Evolutionary conservation across 2,113 vertebrate species (phyloP).

Genomic region (Rhinichthys klamathensis): DNA sequence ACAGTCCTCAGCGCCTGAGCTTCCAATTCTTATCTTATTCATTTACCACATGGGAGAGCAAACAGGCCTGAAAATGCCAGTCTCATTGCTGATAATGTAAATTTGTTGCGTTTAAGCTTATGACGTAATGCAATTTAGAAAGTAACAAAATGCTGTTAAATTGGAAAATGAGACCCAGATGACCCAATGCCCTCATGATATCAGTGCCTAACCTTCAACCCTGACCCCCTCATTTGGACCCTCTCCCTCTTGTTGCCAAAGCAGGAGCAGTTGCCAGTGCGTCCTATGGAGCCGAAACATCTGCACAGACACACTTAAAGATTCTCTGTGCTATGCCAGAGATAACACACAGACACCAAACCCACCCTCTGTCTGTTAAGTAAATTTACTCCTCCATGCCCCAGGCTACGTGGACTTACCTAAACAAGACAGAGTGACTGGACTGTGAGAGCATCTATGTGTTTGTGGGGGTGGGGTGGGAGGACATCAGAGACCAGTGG

Average conservation of each 20-base stretch:
- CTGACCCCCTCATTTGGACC: background rate
- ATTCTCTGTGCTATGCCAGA: conserved; percentile 40
- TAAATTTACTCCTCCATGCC: conserved; percentile 35
- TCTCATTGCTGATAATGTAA: no score
- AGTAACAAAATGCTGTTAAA: no score
- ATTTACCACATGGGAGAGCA: conserved; percentile 15
- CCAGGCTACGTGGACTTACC: conserved; percentile 32
- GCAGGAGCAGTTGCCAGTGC: background rate
- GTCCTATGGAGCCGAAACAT: conserved; percentile 11
- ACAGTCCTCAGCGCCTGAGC: background rate
- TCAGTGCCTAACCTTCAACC: no score
- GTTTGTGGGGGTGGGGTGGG: background rate
- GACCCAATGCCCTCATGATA: no score
- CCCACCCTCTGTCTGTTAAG: conserved; percentile 32
- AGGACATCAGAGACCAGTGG: background rate
- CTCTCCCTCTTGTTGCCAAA: background rate
- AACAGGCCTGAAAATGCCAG: no score
- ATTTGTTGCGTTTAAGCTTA: no score
- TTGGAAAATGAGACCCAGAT: no score
- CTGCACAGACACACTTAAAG: conserved; percentile 33
- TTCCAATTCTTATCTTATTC: conserved; percentile 31
- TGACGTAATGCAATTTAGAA: no score
- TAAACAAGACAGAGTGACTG: conserved; percentile 8
- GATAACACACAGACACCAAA: conserved; percentile 45
- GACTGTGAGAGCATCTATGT: background rate